Percentiles rank a stretch among this genome's conserved stretches.
phyloP scores from a whole-genome alignment of 2,888 invertebrate species.

The Campaea margaritaria region DNA sequence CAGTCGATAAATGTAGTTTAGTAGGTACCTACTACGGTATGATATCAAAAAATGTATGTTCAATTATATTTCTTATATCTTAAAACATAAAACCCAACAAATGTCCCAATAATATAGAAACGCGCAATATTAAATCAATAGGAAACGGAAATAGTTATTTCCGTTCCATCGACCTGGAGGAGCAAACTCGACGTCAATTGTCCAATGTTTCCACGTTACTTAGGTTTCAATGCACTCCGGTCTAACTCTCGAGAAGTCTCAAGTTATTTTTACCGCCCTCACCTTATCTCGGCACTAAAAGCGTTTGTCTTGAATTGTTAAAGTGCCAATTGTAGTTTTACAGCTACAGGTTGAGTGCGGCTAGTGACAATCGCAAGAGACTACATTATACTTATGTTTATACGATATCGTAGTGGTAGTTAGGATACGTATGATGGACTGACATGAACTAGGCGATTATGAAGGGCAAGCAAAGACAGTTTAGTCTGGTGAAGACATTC shows the following conservation, averaged over 20 bases:
- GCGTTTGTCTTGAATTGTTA: conserved; percentile 81
- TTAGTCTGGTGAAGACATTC: too few relatives aligned
- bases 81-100: too few relatives aligned
- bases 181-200: conserved; percentile 48
- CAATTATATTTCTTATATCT: too few relatives aligned
- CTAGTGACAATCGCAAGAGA: conserved; percentile 33
- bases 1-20: too few relatives aligned
- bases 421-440: too few relatives aligned
- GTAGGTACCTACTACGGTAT: too few relatives aligned
- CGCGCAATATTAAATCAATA: not conserved
- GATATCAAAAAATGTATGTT: too few relatives aligned
- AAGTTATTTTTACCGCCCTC: conserved; percentile 72
- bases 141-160: conserved; percentile 8
- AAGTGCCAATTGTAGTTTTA: conserved; percentile 75
- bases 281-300: conserved; percentile 67
- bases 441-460: too few relatives aligned
- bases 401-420: too few relatives aligned
- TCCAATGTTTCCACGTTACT: conserved; percentile 63
- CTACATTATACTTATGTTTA: conserved; percentile 24
- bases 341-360: conserved; percentile 49
- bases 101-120: not conserved
- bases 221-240: conserved; percentile 45
- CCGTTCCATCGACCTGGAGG: conserved; percentile 9
- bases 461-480: too few relatives aligned
- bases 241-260: conserved; percentile 60